A percentile compares a stretch with the other conserved stretches of the same genome.
These are phyloP conservation scores for Plectrocnemia conspersa DNA, from an alignment of 1,140 invertebrate species.

Conservation along the genomic window DNA sequence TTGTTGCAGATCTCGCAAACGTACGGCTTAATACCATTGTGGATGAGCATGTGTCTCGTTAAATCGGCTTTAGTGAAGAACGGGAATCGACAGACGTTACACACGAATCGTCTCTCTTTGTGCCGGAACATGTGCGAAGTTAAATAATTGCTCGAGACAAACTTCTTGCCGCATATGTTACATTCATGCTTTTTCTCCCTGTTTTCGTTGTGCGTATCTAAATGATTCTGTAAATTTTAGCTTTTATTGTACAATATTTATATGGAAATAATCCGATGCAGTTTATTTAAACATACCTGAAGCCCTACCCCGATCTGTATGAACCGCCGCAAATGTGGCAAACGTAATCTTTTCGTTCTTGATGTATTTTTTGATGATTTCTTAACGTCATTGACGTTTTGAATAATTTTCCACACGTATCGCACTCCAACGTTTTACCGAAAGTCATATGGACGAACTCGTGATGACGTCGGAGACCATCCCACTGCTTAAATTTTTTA, in stretches of 20 bases:
- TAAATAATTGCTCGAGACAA: slow-evolving; percentile 42
- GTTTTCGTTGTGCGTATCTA: slow-evolving; percentile 45
- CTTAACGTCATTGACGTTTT: slow-evolving; percentile 40
- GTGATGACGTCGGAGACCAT: slow-evolving; percentile 41
- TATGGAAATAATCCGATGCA: neutral
- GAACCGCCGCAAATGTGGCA: slow-evolving; percentile 47
- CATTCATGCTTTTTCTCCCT: slow-evolving; percentile 42
- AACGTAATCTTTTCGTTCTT: slow-evolving; percentile 37
- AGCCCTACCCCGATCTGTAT: slow-evolving; percentile 38
- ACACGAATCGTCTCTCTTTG: slow-evolving; percentile 42
- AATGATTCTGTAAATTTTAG: slow-evolving; percentile 41
- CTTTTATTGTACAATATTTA: slow-evolving; percentile 7
- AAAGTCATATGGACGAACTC: slow-evolving; percentile 38
- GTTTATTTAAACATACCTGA: slow-evolving; percentile 39
- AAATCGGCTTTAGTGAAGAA: slow-evolving; percentile 55
- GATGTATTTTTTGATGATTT: slow-evolving; percentile 41
- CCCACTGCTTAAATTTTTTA: slow-evolving; percentile 42
- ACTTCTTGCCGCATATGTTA: slow-evolving; percentile 47
- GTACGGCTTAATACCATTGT: slow-evolving; percentile 57
- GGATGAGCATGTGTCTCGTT: slow-evolving; percentile 58
- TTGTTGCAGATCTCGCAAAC: slow-evolving; percentile 60
- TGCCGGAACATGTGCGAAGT: slow-evolving; percentile 42
- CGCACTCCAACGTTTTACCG: slow-evolving; percentile 40
- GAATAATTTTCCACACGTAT: slow-evolving; percentile 41
- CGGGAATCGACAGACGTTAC: slow-evolving; percentile 43